Evolutionary conservation across 2,888 invertebrate species (phyloP), one percentile per base, ranked within the genome.

Genomic region (Spodoptera exigua): DNA sequence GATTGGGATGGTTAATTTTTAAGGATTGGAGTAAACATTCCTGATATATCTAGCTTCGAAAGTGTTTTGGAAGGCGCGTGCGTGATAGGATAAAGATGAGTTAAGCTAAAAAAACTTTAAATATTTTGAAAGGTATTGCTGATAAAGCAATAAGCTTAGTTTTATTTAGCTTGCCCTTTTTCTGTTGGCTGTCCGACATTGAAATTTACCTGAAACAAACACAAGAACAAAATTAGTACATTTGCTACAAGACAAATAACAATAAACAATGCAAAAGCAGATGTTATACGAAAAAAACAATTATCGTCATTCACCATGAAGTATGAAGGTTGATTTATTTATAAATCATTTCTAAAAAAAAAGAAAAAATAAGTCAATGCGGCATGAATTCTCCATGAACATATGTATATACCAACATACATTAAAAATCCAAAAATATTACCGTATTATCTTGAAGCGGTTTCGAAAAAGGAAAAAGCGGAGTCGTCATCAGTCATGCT

Each of bases 401-500:
- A 27, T 27, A 27, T 27, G 34, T 16, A 1, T 5, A 37, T 16
- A 47, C 12, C 13, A 11, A 47, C 35, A 51, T 37, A 56, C 39
- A 41, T 63, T 39, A 5, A 49, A 62, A 55, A 55, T 41, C 11
- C 37, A 16, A 69, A 49, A 14, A 35, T 2, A 44, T 27, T 4
- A 45, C 36, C 49, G 37, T 18, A 51, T 4, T 52, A 56, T 72
- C 34, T 45, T 74, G 60, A 32, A 48, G 39, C 56, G 56, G 49
- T 45, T 41, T 48, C 60, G 47, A 37, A 41, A 64, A 68, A 63
- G 36, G 17, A 47, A 41, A 41, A 47, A 46, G 47, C 11, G 9
- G 32, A 52, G 32, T 44, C 40, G n/a, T 27, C 65, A 73, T 70
- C 69, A 65, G 77, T 74, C 76, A 74, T 57, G 72, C 54, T 63